A percentile compares a stretch with the other conserved stretches of the same genome.
Conservation (phyloP, 2,888 invertebrate species). For the Ectobius pallidus region DNA sequence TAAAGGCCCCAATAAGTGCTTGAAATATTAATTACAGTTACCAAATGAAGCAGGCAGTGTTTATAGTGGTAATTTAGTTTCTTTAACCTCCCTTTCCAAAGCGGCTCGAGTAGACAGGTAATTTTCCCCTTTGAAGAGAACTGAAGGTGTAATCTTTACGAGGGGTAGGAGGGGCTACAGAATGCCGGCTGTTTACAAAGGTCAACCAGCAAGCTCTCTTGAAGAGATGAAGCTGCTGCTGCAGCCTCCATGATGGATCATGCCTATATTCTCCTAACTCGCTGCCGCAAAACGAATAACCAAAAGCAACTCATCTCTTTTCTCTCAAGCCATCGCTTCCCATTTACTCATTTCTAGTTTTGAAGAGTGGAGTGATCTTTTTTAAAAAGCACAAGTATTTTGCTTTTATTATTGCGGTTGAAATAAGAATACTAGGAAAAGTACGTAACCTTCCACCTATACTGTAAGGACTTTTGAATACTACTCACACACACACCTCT, state of each 20-base stretch:
- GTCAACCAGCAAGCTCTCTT: constrained; percentile 23
- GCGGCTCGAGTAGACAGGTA: constrained; percentile 6
- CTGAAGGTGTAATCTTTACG: constrained; percentile 29
- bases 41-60: constrained; percentile 40
- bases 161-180: constrained; percentile 21
- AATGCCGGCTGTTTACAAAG: constrained; percentile 28
- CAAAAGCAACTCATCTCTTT: background rate
- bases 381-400: no score
- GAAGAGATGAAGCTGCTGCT: background rate
- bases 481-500: background rate
- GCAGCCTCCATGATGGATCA: constrained; percentile 30
- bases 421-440: background rate
- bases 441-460: background rate
- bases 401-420: background rate
- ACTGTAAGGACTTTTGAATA: no score
- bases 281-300: background rate
- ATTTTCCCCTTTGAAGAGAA: constrained; percentile 19
- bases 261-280: constrained; percentile 19
- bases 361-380: no score
- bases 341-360: background rate
- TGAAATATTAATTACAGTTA: constrained; percentile 42
- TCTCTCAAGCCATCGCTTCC: no score
- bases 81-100: constrained; percentile 24
- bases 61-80: constrained; percentile 40
- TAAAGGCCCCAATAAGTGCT: constrained; percentile 34